phyloP scores from a whole-genome alignment of 2,113 vertebrate genomes.

The Mixornis gularis region DNA sequence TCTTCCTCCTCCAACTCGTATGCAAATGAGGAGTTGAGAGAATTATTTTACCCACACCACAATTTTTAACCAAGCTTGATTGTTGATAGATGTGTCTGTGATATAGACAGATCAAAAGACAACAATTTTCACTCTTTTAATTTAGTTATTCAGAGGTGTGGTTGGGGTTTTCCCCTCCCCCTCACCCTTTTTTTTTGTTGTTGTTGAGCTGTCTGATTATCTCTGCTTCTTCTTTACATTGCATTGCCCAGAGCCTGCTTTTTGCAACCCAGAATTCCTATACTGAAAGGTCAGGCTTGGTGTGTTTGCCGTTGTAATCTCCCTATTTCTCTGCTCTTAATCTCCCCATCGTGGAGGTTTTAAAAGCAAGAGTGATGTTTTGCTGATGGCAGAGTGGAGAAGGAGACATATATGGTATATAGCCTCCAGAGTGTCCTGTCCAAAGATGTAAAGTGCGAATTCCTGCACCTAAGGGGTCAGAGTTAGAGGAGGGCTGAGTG shows the following conservation, averaged over 20 bases:
- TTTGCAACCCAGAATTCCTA: background rate
- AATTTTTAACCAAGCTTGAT: background rate
- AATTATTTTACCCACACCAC: background rate
- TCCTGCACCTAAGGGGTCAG: fast-evolving
- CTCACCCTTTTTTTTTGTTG: no score
- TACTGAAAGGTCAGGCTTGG: background rate
- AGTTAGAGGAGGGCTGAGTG: background rate
- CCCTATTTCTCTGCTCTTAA: background rate
- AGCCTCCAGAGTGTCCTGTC: background rate
- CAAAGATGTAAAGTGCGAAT: background rate
- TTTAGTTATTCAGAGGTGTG: background rate
- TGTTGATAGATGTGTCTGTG: background rate
- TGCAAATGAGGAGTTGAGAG: background rate
- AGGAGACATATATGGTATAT: background rate
- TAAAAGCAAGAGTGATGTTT: background rate
- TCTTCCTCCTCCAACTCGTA: background rate
- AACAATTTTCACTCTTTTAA: background rate
- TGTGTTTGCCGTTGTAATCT: background rate
- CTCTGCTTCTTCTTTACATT: background rate
- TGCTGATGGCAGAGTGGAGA: background rate
- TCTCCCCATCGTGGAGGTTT: background rate
- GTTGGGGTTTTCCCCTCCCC: background rate
- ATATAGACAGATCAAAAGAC: background rate
- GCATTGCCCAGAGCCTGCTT: background rate
- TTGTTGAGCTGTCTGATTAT: background rate